phyloP scores from a whole-genome alignment of 2,113 vertebrate species.

The Cyprinodon tularosa region DNA sequence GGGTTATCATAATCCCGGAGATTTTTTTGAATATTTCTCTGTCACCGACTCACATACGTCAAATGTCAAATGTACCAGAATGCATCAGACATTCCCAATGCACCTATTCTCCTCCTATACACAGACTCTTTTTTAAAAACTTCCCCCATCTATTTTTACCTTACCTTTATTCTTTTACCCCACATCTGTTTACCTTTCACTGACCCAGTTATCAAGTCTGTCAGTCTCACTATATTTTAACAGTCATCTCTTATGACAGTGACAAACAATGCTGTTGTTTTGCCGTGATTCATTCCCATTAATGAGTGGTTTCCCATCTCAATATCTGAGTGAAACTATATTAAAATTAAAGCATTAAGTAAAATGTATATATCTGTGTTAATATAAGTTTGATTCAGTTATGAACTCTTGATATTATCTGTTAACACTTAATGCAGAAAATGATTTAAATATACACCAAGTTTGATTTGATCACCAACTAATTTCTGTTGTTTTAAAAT shows the following conservation, averaged over 20 bases:
- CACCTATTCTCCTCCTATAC: slow-evolving; percentile 65
- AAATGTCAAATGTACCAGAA: slow-evolving; percentile 68
- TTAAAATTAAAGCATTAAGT: slow-evolving; percentile 15
- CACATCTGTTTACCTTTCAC: background rate
- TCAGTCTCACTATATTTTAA: slow-evolving; percentile 28
- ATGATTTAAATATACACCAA: background rate
- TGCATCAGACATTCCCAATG: slow-evolving; percentile 36
- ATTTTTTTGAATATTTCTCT: slow-evolving; percentile 58
- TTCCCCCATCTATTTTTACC: slow-evolving; percentile 44
- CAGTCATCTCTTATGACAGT: background rate
- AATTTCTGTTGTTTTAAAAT: slow-evolving; percentile 29
- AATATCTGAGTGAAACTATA: slow-evolving; percentile 8
- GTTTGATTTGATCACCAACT: slow-evolving; percentile 52
- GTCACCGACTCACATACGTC: slow-evolving; percentile 58
- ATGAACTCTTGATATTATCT: background rate
- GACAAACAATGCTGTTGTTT: slow-evolving; percentile 13
- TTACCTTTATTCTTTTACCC: slow-evolving; percentile 32
- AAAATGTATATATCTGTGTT: slow-evolving; percentile 37
- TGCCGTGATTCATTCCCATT: slow-evolving; percentile 12
- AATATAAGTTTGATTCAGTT: slow-evolving; percentile 44
- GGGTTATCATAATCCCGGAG: slow-evolving; percentile 62
- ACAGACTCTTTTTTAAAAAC: slow-evolving; percentile 44
- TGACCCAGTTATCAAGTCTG: slow-evolving; percentile 52
- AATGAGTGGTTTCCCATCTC: slow-evolving; percentile 22
- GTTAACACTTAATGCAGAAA: too few species aligned